These are phyloP conservation scores for Zophobas morio DNA, from an alignment of 1,140 invertebrate genomes.

Conservation along the genomic window DNA sequence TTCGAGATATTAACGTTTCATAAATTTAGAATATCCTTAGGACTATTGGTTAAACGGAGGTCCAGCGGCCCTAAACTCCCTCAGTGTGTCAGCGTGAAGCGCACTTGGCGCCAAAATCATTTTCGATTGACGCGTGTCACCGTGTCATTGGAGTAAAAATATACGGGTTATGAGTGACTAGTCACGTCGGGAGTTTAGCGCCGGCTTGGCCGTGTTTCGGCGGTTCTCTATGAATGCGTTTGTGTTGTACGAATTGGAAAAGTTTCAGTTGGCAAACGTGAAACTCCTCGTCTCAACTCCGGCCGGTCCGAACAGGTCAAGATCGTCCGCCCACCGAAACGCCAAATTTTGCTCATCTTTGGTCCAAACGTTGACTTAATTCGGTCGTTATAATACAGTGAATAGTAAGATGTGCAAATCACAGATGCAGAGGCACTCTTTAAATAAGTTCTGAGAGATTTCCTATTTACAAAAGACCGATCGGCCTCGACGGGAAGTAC, in stretches of 20 bases:
- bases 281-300: constrained; percentile 5
- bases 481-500: constrained; percentile 3
- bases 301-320: constrained; percentile 18
- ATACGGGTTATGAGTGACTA: no score
- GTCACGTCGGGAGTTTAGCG: background rate
- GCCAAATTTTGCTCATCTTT: constrained; percentile 8
- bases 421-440: constrained; percentile 57
- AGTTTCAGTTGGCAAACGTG: constrained; percentile 26
- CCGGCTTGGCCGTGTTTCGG: constrained; percentile 8
- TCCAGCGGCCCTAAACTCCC: no score
- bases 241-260: constrained; percentile 42
- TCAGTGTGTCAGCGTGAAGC: no score
- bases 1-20: constrained; percentile 9
- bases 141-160: no score
- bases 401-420: constrained; percentile 52
- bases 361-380: constrained; percentile 47
- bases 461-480: constrained; percentile 23
- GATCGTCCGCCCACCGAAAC: constrained; percentile 1
- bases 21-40: constrained; percentile 40
- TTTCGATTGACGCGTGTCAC: no score
- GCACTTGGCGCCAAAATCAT: no score
- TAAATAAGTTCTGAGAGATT: constrained; percentile 30
- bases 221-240: constrained; percentile 27
- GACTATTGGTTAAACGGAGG: constrained; percentile 17
- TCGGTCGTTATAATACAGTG: constrained; percentile 47